Evolutionary conservation across 64 coral and sea anemone genomes (phyloP), one percentile per base, ranked within the genome.

Genomic region (Dendronephthya gigantea): DNA sequence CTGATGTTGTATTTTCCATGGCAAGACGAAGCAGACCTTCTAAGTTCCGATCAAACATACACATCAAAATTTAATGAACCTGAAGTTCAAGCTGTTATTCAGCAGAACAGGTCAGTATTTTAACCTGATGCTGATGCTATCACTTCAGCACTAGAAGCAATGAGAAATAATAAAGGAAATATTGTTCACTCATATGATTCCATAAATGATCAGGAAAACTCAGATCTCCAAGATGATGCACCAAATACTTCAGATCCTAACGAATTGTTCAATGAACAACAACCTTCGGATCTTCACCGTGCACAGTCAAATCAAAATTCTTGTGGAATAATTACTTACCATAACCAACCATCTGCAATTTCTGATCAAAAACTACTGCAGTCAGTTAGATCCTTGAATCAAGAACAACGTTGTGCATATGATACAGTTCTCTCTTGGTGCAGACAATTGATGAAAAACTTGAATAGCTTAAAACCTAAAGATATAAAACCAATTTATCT

Each of bases 311-410:
- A 37, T 65, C 22, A n/a, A 29, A 34, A 45, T 45, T 45, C 50
- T 41, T 36, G 37, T 89, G 35, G 41, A 56, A 39, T 81, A 83
- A 37, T 88, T 88, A 51, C 43, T 37, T n/a, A 40, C 19, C 74
- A 88, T 56, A 88, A 81, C 51, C 74, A 88, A 88, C 86, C 86
- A 88, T 74, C 86, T 37, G 86, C 81, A 52, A 88, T 88, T 36
- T 88, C 86, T 52, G 70, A 88, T 37, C 47, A 88, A 35, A 32
- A 34, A n/a, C 81, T 82, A 38, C 86, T 41, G 4, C 13, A 88
- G 72, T 81, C 29, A 50, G 74, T 88, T 1, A 87, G 85, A 48
- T 87, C 85, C 38, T 87, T 87, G 74, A 87, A 87, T 40, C 65
- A 2, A 56, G 37, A 82, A 56, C 86, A 88, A 16, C 72, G 69